phyloP scores from a whole-genome alignment of 2,113 vertebrate genomes.

The Balaeniceps rex region DNA sequence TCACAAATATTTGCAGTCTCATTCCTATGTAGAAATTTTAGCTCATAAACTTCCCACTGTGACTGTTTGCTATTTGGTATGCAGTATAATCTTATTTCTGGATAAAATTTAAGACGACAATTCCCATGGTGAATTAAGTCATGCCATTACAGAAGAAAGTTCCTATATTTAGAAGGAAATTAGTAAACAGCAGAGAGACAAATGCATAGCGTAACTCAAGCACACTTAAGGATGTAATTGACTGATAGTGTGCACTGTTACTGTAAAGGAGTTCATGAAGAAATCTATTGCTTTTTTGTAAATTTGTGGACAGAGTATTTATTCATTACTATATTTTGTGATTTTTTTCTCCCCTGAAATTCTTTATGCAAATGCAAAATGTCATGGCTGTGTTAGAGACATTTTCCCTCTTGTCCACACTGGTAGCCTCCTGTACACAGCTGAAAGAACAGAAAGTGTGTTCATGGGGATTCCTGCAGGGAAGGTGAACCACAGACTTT shows the following conservation, averaged over 20 bases:
- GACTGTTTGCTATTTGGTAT: not conserved
- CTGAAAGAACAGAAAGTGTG: not conserved
- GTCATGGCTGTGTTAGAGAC: not conserved
- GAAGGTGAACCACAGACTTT: not conserved
- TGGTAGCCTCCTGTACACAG: not conserved
- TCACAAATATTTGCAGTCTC: not conserved
- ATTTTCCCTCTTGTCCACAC: not conserved
- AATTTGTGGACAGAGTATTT: not conserved
- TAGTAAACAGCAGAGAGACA: not conserved
- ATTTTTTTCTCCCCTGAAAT: accelerated
- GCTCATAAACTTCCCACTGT: not conserved
- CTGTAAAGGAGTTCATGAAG: not conserved
- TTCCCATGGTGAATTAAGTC: not conserved
- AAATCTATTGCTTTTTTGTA: not conserved
- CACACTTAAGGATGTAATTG: not conserved
- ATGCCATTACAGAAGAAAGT: not conserved
- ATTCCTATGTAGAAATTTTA: not conserved
- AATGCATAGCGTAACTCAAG: not conserved
- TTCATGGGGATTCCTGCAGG: not conserved
- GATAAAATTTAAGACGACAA: not conserved
- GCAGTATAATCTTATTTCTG: not conserved
- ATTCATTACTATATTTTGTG: not conserved
- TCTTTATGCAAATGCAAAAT: not conserved
- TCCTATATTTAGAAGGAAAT: not conserved
- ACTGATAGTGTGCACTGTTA: not conserved